Evolutionary conservation across 2,888 invertebrate genomes (phyloP), one percentile per base, ranked within the genome.

Genomic region (Melanostoma mellinum): DNA sequence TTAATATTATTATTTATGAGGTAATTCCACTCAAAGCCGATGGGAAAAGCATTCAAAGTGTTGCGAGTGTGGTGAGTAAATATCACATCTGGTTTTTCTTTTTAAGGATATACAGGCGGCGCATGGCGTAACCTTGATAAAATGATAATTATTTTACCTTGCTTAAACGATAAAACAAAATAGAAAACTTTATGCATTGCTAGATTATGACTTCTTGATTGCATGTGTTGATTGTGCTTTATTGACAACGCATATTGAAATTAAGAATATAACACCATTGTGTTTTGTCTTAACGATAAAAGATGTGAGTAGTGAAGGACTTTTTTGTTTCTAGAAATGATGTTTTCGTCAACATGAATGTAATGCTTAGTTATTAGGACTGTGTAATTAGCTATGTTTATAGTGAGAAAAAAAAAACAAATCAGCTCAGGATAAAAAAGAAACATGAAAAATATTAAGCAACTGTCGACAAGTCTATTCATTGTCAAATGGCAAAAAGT

Each of bases 81-180:
- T 60, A 81, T 61, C 76, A 81, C 81, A 72, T 81, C 48, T 72
- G 20, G 46, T 67, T 65, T 67, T 38, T 76, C 81, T 72, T 50
- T 81, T 65, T 76, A 76, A 76, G 76, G 72, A 67, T 61, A 72
- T 44, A 50, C 67, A 50, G 55, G 76, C 61, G 72, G 71, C 61
- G 76, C 72, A 10, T 67, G 36, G 55, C 50, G 50, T 56, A 81
- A 50, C 81, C 76, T 81, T 81, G 67, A 67, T 56, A 9, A 72
- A 72, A 81, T 72, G 76, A 36, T 72, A 76, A 81, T 81, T 61
- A 67, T 53, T 76, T 46, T 67, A 50, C 72, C 67, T 42, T 60
- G 50, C 48, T 46, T 30, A 4, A 6, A 52, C 44, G 40, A 74
- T 75, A 58, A 69, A 58, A 46, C 8, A 33, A 52, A 38, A 48